Base-by-base conservation (phyloP, 2,888 invertebrate genomes). In the Drosophila koepferae region DNA sequence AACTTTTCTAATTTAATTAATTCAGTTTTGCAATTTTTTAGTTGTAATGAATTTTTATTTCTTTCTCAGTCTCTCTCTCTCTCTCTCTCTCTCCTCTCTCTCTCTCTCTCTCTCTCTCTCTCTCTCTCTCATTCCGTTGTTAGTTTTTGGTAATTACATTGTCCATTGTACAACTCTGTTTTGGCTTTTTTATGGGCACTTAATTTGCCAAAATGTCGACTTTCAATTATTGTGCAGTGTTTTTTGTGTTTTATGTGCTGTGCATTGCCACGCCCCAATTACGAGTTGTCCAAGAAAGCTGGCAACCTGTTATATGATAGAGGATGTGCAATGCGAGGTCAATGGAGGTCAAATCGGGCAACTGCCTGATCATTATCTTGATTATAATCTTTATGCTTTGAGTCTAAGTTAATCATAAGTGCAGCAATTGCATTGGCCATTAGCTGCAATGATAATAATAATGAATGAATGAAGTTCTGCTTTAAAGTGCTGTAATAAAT, bases 151-250 rank as follows among this genome's bases (percentile, higher is more conserved):
- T 80, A 81, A 77, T 77, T 80, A 77, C 81, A 72, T 62, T 80
- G 77, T 80, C 46, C 77, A 81, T 81, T 81, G 78, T 63, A 67
- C 69, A 87, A 82, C 76, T 38, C 14, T 55, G 23, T 40, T 55
- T 40, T 28, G 40, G 40, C n/a, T 40, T 74, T 66, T 84, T 82
- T 68, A 82, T 85, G 82, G 88, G 44, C 88, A 82, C 70, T 87
- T 80, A 74, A 87, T 82, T 87, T 87, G 82, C 73, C 73, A 77
- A 51, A 77, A 77, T 77, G 72, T 67, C 62, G 59, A 12, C 59
- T 77, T 80, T 77, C 80, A 72, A 80, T 72, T 77, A 77, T 41
- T 67, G 55, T 65, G 38, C 51, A 34, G 49, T 7, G 23, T 16
- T 46, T 46, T 82, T 76, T 77, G 80, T 46, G 20, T 20, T 81